Evolutionary conservation across 2,888 invertebrate genomes (phyloP).

Genomic region (Harpalus rufipes): DNA sequence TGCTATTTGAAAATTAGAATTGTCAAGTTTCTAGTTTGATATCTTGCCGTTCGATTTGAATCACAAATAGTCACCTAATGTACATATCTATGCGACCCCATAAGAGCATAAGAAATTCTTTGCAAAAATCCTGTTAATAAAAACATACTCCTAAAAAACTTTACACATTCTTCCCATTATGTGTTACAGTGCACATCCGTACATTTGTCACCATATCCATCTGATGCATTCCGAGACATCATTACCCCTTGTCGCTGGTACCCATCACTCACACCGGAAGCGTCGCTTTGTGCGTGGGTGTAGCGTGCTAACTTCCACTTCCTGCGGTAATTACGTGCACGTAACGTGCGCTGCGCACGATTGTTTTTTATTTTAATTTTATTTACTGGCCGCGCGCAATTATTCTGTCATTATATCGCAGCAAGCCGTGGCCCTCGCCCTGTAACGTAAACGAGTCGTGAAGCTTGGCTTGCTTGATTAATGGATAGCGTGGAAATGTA

Average conservation of each 20-base stretch:
- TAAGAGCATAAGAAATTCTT: no score
- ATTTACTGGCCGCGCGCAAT: constrained; percentile 64
- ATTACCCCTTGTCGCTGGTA: background rate
- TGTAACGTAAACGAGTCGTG: constrained; percentile 59
- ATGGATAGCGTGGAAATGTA: constrained; percentile 62
- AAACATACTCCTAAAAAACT: no score
- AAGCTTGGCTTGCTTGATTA: constrained; percentile 65
- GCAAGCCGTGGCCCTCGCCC: constrained; percentile 3
- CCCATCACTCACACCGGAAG: constrained; percentile 37
- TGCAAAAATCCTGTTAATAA: no score
- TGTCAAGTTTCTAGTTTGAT: no score
- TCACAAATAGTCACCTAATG: no score
- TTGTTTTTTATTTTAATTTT: constrained; percentile 67
- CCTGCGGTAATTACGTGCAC: constrained; percentile 54
- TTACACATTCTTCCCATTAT: no score
- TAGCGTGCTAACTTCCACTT: constrained; percentile 66
- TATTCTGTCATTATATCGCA: constrained; percentile 66
- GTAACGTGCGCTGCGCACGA: constrained; percentile 57
- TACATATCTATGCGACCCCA: no score
- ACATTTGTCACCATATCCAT: constrained; percentile 30
- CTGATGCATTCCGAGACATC: constrained; percentile 46
- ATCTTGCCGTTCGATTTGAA: no score
- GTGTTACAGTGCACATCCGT: no score
- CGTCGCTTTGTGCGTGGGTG: constrained; percentile 67
- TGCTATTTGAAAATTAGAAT: no score